These are phyloP conservation scores for Hoplodrina blanda DNA, from an alignment of 2,888 invertebrate species.

Conservation along the genomic window DNA sequence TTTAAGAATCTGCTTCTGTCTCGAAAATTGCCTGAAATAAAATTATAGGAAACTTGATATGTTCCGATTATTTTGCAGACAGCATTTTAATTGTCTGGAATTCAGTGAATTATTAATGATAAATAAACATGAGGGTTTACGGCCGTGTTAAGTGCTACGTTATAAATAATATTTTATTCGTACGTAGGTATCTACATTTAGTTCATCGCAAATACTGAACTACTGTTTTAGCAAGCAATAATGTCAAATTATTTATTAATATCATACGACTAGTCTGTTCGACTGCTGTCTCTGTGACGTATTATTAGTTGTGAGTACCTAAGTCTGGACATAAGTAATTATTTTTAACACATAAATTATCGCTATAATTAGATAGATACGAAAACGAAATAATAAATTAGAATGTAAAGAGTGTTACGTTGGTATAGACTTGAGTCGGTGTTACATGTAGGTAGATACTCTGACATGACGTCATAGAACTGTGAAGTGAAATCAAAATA, in stretches of 20 bases:
- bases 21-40: conserved; percentile 14
- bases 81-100: background rate
- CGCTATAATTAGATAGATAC: conserved; percentile 29
- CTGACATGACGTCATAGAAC: background rate
- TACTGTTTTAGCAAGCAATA: conserved; percentile 32
- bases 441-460: conserved; percentile 12
- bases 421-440: conserved; percentile 26
- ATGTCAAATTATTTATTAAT: conserved; percentile 39
- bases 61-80: conserved; percentile 4
- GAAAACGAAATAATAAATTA: conserved; percentile 41
- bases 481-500: background rate
- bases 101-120: background rate
- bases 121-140: background rate
- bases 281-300: conserved; percentile 51
- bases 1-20: conserved; percentile 45
- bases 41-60: conserved; percentile 1
- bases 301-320: conserved; percentile 53
- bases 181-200: conserved; percentile 5
- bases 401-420: conserved; percentile 18
- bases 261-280: conserved; percentile 56
- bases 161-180: conserved; percentile 1
- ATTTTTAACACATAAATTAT: conserved; percentile 41
- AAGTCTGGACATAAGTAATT: conserved; percentile 55
- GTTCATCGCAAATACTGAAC: conserved; percentile 12
- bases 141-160: conserved; percentile 1